Evolutionary conservation across 2,113 vertebrate species (phyloP).

Genomic region (Onychostruthus taczanowskii): DNA sequence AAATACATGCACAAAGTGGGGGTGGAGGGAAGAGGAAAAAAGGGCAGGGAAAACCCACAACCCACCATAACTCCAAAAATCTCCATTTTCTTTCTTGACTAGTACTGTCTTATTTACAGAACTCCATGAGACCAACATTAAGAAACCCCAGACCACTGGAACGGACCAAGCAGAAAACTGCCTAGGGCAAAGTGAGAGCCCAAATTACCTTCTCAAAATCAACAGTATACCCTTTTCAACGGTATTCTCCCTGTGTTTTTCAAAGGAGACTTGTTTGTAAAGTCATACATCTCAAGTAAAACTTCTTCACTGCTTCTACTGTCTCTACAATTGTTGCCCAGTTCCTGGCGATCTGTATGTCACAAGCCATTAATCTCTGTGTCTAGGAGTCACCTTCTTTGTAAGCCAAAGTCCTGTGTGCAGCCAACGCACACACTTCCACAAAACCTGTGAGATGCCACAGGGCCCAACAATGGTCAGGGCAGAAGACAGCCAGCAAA

Average conservation of each 20-base stretch:
- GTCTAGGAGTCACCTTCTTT: neutral
- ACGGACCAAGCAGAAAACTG: neutral
- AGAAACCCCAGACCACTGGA: neutral
- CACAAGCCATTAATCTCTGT: neutral
- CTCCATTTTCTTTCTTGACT: neutral
- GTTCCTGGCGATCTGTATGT: neutral
- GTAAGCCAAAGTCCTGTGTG: neutral
- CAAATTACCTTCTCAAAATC: neutral
- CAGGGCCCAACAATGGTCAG: accelerated
- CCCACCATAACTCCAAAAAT: neutral
- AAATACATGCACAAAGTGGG: neutral
- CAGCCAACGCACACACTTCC: neutral
- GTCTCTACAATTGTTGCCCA: neutral
- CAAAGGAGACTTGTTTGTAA: neutral
- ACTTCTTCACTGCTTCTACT: neutral
- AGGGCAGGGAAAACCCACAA: neutral
- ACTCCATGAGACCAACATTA: neutral
- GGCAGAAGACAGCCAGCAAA: neutral
- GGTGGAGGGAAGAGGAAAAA: neutral
- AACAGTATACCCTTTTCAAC: neutral
- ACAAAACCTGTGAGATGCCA: neutral
- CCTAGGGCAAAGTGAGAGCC: neutral
- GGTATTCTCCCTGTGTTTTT: neutral
- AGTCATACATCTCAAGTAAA: neutral
- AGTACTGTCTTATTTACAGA: neutral